phyloP scores from a whole-genome alignment of 2,888 invertebrate genomes.

The Rhingia campestris region DNA sequence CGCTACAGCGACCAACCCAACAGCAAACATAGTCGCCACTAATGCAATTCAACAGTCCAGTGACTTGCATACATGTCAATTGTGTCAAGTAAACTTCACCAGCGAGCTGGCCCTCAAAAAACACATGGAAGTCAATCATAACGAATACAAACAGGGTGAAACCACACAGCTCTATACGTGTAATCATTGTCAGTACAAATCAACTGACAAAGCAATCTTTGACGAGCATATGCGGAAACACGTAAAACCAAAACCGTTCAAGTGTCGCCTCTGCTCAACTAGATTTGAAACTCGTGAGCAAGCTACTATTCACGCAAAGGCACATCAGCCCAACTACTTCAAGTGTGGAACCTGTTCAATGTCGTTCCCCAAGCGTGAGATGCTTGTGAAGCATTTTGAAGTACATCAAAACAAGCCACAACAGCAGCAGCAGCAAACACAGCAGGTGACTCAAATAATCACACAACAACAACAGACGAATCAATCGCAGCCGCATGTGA shows the following conservation, averaged over 20 bases:
- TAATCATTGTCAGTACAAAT: slow-evolving; percentile 82
- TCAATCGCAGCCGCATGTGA: slow-evolving; percentile 76
- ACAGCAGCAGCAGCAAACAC: slow-evolving; percentile 74
- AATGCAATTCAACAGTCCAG: slow-evolving; percentile 78
- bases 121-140: slow-evolving; percentile 82
- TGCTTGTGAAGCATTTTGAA: slow-evolving; percentile 82
- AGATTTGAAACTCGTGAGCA: slow-evolving; percentile 83
- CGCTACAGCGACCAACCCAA: slow-evolving; percentile 71
- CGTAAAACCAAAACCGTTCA: slow-evolving; percentile 82
- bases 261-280: slow-evolving; percentile 82
- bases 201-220: slow-evolving; percentile 81
- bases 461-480: slow-evolving; percentile 59
- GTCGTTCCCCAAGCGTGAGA: slow-evolving; percentile 82
- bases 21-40: slow-evolving; percentile 17
- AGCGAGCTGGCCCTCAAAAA: slow-evolving; percentile 81
- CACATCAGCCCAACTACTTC: slow-evolving; percentile 82
- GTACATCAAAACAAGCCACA: slow-evolving; percentile 79
- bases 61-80: slow-evolving; percentile 77
- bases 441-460: slow-evolving; percentile 45
- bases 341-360: slow-evolving; percentile 82
- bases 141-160: slow-evolving; percentile 78
- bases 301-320: slow-evolving; percentile 82
- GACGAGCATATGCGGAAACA: slow-evolving; percentile 83
- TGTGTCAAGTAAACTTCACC: slow-evolving; percentile 81
- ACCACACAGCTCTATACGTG: slow-evolving; percentile 80